A percentile compares a stretch with the other conserved stretches of the same genome.
Conservation (phyloP, 2,888 invertebrate species). For the Agonum fuliginosum region DNA sequence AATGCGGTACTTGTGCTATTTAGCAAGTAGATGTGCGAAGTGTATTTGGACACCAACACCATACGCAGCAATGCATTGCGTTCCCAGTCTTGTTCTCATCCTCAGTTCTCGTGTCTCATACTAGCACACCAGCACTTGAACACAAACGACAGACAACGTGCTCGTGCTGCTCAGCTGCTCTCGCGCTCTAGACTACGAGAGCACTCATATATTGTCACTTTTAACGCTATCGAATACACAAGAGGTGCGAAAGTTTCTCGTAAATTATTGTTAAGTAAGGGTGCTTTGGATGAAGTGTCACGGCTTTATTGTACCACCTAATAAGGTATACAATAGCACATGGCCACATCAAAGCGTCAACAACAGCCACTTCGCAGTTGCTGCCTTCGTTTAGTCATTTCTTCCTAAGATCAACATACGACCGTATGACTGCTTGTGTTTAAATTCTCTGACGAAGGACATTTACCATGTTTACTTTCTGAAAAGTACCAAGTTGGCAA, state of each 20-base stretch:
- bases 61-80: background rate
- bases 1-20: background rate
- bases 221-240: constrained; percentile 57
- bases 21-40: background rate
- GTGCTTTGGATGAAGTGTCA: constrained; percentile 51
- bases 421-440: constrained; percentile 23
- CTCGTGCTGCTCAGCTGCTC: too few species aligned
- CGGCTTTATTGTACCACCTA: constrained; percentile 52
- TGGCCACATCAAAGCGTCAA: constrained; percentile 19
- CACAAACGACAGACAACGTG: constrained; percentile 52
- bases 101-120: background rate
- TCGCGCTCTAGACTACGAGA: constrained; percentile 46
- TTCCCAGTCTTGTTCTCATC: background rate
- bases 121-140: constrained; percentile 38
- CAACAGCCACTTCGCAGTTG: constrained; percentile 23
- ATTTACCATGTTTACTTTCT: constrained; percentile 21
- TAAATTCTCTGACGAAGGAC: constrained; percentile 21
- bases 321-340: constrained; percentile 48
- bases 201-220: constrained; percentile 49
- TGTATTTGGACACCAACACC: constrained; percentile 37
- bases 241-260: constrained; percentile 41
- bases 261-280: constrained; percentile 58
- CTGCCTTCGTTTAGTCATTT: background rate
- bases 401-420: background rate
- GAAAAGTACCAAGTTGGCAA: constrained; percentile 23